phyloP scores from a whole-genome alignment of 2,797 vertebrate species.

The Rhinatrema bivittatum region DNA sequence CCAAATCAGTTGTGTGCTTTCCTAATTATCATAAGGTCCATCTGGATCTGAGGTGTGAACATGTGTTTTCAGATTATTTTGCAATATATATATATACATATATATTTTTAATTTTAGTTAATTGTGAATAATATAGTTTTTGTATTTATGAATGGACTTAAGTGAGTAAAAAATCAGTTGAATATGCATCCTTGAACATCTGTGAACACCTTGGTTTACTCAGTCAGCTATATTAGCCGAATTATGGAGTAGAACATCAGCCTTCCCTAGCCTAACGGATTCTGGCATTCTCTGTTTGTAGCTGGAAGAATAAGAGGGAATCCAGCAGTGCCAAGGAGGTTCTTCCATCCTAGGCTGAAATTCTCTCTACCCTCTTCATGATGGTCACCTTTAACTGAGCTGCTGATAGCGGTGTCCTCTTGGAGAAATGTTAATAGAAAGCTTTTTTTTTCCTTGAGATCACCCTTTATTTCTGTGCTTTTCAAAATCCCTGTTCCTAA shows the following conservation, averaged over 20 bases:
- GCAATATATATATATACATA: no score
- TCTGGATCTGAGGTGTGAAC: constrained; percentile 40
- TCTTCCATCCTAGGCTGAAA: constrained; percentile 38
- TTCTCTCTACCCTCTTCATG: constrained; percentile 62
- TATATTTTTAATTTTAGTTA: constrained; percentile 66
- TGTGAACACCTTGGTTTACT: constrained; percentile 37
- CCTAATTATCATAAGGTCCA: constrained; percentile 42
- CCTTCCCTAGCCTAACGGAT: constrained; percentile 31
- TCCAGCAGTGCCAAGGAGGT: constrained; percentile 38
- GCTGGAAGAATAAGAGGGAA: constrained; percentile 54
- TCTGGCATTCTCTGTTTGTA: constrained; percentile 22
- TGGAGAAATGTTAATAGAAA: constrained; percentile 33
- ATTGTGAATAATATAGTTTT: constrained; percentile 58
- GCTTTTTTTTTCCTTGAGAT: constrained; percentile 18
- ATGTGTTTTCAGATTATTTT: constrained; percentile 48
- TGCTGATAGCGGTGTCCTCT: constrained; percentile 41
- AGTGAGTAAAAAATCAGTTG: constrained; percentile 45
- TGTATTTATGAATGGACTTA: constrained; percentile 41
- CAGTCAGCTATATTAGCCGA: constrained; percentile 27
- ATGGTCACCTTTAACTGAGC: constrained; percentile 46
- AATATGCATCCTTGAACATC: constrained; percentile 45
- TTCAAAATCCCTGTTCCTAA: constrained; percentile 32
- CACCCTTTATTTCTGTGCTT: constrained; percentile 30
- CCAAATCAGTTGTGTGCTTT: constrained; percentile 55
- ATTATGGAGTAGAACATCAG: constrained; percentile 22